Evolutionary conservation across 2,113 vertebrate genomes (phyloP).

Genomic region (Diadophis punctatus): DNA sequence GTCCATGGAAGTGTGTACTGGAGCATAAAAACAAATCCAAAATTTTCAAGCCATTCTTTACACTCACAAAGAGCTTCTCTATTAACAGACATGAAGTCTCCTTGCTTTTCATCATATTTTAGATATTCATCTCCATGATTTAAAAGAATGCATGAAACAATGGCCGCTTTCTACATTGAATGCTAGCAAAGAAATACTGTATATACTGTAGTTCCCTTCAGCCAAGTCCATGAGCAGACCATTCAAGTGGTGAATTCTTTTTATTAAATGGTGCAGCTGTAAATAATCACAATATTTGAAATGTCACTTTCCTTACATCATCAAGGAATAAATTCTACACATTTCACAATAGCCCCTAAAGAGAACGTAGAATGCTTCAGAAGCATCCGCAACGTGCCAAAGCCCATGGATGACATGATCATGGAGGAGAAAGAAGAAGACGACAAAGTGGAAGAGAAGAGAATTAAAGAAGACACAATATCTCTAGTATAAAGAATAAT

Average conservation of each 20-base stretch:
- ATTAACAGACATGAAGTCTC: not conserved
- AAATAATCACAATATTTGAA: not conserved
- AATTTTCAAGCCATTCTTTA: not conserved
- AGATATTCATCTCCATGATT: not conserved
- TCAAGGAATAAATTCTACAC: not conserved
- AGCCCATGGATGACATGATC: not conserved
- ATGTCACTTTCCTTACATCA: not conserved
- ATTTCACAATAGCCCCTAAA: not conserved
- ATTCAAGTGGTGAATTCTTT: not conserved
- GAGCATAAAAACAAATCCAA: slow-evolving; percentile 4
- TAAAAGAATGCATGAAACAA: not conserved
- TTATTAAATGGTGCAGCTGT: not conserved
- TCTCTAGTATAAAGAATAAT: not conserved
- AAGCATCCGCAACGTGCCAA: not conserved
- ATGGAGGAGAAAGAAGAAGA: not conserved
- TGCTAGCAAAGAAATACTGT: not conserved
- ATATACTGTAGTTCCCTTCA: not conserved
- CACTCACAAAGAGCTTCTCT: not conserved
- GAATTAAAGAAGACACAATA: not conserved
- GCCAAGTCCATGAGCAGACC: not conserved
- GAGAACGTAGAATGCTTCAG: not conserved
- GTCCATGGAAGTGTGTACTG: not conserved
- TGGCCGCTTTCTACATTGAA: not conserved
- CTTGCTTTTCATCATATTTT: not conserved
- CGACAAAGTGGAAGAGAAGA: not conserved